Base-by-base conservation (phyloP, 1,140 invertebrate species). In the Onthophagus taurus region DNA sequence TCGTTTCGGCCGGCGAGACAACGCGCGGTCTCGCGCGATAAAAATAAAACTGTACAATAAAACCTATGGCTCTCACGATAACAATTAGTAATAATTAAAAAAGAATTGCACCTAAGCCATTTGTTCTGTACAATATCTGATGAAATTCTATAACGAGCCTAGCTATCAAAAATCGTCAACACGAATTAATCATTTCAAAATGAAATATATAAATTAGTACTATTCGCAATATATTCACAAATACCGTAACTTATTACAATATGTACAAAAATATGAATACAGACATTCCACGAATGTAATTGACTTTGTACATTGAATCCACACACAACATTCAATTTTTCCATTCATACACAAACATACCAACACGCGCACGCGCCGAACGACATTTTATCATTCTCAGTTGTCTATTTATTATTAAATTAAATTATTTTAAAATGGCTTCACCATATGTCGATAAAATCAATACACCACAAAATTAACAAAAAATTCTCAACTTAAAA, bases 241-340 rank as follows among this genome's bases (percentile, higher is more conserved):
- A 53, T 58, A 59, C 53, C 60, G 56, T 63, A 67, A 66, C 63
- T 65, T 65, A n/a, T n/a, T n/a, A 67, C 64, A 66, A 58, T 69
- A 69, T 69, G 59, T 70, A 70, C 67, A 70, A 69, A 70, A 69
- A 69, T 68, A 69, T 67, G 57, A 66, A 62, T 66, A 64, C 59
- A 59, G n/a, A n/a, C 42, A 52, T 58, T 29, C 48, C 56, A 57
- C 41, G 51, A 51, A 45, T 57, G 51, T 67, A 70, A 70, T 70
- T 70, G 68, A 70, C 68, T 69, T 68, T 69, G 64, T 70, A 70
- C 67, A 70, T 53, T 61, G 59, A 61, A 59, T 58, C 61, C 49
- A 55, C n/a, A n/a, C n/a, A 53, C 49, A 52, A 56, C 52, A 54
- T 57, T 48, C 45, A 47, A 34, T 45, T 55, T 46, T 50, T 50